Evolutionary conservation across 2,113 vertebrate species (phyloP), one percentile per base, ranked within the genome.

Genomic region (Passer montanus): DNA sequence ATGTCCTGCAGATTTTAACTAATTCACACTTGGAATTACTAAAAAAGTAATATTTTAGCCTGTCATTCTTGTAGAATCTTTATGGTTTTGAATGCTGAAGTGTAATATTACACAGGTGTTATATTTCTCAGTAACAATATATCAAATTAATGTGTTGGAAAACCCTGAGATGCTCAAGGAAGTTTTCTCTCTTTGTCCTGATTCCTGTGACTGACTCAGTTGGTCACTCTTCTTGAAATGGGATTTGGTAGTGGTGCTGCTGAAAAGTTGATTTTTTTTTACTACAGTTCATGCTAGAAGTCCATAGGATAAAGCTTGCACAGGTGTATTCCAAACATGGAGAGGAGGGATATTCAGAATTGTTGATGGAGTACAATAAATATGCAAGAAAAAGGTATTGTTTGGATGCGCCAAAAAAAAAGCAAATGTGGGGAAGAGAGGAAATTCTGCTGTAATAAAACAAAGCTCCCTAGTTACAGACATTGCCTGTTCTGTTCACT

Each of bases 301-400:
- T 59, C 26, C 2, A 12, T 14, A 43, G 35, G 13, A 0, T 50
- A 70, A 74, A 87, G 10, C 35, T 66, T 43, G 35, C 15, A 18
- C 20, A 44, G 16, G 3, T 49, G 7, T 59, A 2, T 41, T 53
- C 14, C 43, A 76, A 69, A 56, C 0, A 0, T 5, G 7, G 37
- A 41, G 22, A 13, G 16, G 28, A 89, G 8, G 8, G 8, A 56
- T 37, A 55, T 30, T 82, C n/a, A 72, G 31, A 46, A 53, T 35
- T 0, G 0, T 10, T 11, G 5, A 5, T 26, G 18, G 14, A 31
- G 10, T 58, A 22, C 8, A 53, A 30, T 50, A 64, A 85, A 14
- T n/a, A 50, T 1, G 1, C 19, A 41, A 64, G n/a, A 80, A 46
- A 49, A 64, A 60, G 27, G 3, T 11, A 18, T n/a, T 49, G 13